phyloP scores from a whole-genome alignment of 2,888 invertebrate genomes.

The Ethmia dodecea region DNA sequence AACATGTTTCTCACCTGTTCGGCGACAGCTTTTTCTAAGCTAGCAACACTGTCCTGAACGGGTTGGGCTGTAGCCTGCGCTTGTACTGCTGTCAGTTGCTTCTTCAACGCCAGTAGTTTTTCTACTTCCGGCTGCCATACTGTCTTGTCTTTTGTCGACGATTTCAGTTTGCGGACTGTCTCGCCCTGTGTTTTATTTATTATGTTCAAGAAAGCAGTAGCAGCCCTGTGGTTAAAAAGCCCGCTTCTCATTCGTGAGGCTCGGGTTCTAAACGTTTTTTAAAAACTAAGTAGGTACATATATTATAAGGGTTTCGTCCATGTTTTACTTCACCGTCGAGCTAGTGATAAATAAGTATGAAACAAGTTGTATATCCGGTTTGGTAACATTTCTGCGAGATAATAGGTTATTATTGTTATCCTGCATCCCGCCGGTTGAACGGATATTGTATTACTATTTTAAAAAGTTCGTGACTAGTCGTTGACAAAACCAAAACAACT shows the following conservation, averaged over 20 bases:
- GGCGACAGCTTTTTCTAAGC: conserved; percentile 77
- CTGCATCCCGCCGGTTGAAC: background rate
- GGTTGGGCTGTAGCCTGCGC: background rate
- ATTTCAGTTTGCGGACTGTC: conserved; percentile 86
- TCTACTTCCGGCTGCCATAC: conserved; percentile 88
- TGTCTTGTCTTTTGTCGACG: conserved; percentile 84
- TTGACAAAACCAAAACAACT: no score
- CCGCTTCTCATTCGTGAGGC: no score
- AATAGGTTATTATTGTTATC: background rate
- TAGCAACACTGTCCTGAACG: conserved; percentile 28
- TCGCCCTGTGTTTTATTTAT: conserved; percentile 75
- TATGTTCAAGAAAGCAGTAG: conserved; percentile 4
- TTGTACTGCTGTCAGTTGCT: conserved; percentile 68
- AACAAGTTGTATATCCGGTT: background rate
- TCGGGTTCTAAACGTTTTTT: no score
- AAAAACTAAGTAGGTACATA: background rate
- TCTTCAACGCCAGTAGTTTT: conserved; percentile 85
- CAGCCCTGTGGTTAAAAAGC: no score
- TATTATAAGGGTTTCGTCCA: no score
- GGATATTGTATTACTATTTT: background rate
- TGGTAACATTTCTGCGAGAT: no score
- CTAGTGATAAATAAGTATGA: background rate
- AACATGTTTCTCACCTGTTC: conserved; percentile 66
- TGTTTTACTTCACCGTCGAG: background rate
- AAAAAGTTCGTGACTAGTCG: background rate